Percentiles rank a stretch among this genome's conserved stretches.
Evolutionary conservation across 2,113 vertebrate genomes (phyloP).

Genomic region (Centropus unirufus): DNA sequence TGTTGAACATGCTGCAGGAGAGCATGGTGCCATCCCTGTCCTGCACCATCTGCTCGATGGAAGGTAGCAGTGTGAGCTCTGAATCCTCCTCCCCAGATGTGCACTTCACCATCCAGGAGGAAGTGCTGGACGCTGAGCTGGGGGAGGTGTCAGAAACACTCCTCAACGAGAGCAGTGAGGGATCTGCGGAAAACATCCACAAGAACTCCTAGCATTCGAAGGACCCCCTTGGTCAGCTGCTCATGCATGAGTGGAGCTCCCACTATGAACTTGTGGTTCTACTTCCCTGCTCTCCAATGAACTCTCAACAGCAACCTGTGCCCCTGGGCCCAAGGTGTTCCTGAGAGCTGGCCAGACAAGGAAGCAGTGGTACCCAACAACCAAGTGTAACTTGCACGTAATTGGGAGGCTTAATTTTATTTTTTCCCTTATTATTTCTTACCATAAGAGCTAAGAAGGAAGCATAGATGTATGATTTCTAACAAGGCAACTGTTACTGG

Average conservation of each 20-base stretch:
- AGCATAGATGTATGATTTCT: background rate
- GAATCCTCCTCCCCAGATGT: slow-evolving; percentile 90
- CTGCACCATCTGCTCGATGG: slow-evolving; percentile 87
- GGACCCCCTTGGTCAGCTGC: background rate
- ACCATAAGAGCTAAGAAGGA: background rate
- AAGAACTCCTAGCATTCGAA: slow-evolving; percentile 73
- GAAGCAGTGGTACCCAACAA: background rate
- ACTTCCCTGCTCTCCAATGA: slow-evolving; percentile 20
- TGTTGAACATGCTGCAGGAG: slow-evolving; percentile 81
- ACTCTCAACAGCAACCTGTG: slow-evolving; percentile 2
- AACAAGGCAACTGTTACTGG: background rate
- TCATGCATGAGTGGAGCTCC: background rate
- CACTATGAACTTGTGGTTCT: slow-evolving; percentile 29
- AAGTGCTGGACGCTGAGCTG: slow-evolving; percentile 80
- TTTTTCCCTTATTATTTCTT: slow-evolving; percentile 32
- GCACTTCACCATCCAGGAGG: slow-evolving; percentile 90
- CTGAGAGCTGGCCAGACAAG: slow-evolving; percentile 14
- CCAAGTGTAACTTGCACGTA: background rate
- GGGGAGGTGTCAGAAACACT: slow-evolving; percentile 77
- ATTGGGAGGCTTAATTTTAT: slow-evolving; percentile 9
- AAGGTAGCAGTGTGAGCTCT: slow-evolving; percentile 91
- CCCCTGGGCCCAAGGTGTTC: background rate
- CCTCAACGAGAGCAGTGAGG: slow-evolving; percentile 77
- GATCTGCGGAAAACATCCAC: slow-evolving; percentile 77
- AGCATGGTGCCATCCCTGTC: slow-evolving; percentile 82